These are phyloP conservation scores for Itoplectis maculator DNA, from an alignment of 2,888 invertebrate species.

Conservation along the genomic window DNA sequence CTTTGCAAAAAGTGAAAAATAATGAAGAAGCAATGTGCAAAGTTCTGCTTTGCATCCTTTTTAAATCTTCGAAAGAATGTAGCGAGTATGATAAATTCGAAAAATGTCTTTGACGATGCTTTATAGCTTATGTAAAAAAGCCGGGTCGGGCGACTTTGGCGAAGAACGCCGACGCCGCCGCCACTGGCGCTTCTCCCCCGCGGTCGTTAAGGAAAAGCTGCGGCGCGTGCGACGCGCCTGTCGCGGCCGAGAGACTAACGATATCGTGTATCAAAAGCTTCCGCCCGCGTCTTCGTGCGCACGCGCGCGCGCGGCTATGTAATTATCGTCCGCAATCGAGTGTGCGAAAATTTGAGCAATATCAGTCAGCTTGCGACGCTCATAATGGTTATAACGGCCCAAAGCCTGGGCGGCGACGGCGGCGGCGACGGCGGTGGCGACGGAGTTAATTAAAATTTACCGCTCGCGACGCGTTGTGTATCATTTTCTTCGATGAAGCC, in stretches of 20 bases:
- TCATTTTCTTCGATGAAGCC: background rate
- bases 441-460: slow-evolving; percentile 3
- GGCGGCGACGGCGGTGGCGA: background rate
- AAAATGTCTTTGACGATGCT: background rate
- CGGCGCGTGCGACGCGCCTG: too few relatives aligned
- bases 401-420: background rate
- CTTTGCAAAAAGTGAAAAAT: too few relatives aligned
- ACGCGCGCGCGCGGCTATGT: background rate
- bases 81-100: background rate
- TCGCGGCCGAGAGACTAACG: background rate
- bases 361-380: background rate
- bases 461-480: background rate
- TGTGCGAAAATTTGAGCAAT: background rate
- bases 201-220: too few relatives aligned
- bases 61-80: background rate
- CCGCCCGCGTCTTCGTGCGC: background rate
- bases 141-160: too few relatives aligned
- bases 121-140: background rate
- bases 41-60: too few relatives aligned
- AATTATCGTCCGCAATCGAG: slow-evolving; percentile 6
- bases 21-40: too few relatives aligned
- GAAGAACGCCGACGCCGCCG: too few relatives aligned
- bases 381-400: background rate
- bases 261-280: slow-evolving; percentile 1
- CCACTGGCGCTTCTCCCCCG: too few relatives aligned